A percentile compares a stretch with the other conserved stretches of the same genome.
Conservation (phyloP, 2,888 invertebrate genomes). For the Diaprepes abbreviatus region DNA sequence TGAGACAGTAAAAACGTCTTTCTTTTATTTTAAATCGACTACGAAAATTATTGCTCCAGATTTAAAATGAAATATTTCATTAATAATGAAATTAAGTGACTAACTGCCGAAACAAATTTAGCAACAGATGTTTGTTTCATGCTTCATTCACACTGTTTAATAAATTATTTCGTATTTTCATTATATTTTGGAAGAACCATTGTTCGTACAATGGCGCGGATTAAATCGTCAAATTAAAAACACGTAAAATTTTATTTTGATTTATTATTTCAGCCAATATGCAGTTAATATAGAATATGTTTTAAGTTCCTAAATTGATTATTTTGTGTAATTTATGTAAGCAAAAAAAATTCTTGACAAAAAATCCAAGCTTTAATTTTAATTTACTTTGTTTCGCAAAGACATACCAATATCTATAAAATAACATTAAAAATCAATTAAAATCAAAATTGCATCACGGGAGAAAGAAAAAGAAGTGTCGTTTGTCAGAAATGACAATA, state of each 20-base stretch:
- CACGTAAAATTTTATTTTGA: conserved; percentile 5
- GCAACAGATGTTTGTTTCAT: conserved; percentile 52
- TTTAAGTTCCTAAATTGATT: too few species aligned
- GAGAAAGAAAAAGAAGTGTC: too few species aligned
- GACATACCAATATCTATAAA: too few species aligned
- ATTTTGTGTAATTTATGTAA: too few species aligned
- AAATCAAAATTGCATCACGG: too few species aligned
- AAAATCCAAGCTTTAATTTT: too few species aligned
- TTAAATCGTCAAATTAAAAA: conserved; percentile 13
- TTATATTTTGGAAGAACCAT: conserved; percentile 21
- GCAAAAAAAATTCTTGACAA: too few species aligned
- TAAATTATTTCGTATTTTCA: conserved; percentile 34
- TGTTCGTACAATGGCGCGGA: neutral
- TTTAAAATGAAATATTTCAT: conserved; percentile 44
- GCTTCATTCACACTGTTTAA: conserved; percentile 45
- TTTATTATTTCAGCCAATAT: neutral
- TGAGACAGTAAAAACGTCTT: too few species aligned
- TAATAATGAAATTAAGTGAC: conserved; percentile 51
- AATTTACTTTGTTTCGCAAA: too few species aligned
- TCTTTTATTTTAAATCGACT: conserved; percentile 3
- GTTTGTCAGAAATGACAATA: too few species aligned
- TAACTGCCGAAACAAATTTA: conserved; percentile 50
- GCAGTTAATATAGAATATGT: neutral
- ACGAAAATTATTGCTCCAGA: neutral
- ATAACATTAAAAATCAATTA: too few species aligned